Base-by-base conservation (phyloP, 1,140 invertebrate species). In the Hycleus cichorii region DNA sequence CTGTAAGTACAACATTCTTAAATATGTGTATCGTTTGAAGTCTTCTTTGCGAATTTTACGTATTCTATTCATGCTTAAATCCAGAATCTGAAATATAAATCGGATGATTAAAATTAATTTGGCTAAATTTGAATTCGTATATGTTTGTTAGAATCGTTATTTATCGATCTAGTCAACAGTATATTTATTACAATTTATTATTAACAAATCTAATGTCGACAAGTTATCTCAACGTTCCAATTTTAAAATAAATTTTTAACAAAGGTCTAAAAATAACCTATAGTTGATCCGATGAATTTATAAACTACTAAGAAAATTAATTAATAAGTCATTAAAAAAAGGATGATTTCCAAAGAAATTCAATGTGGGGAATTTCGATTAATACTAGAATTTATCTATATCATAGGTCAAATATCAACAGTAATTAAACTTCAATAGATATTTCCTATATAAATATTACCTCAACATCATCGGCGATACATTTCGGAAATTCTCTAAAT, bases 1-100 rank as follows among this genome's bases (percentile, higher is more conserved):
- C 53, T 76, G 74, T 62, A 84, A 74, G 68, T 83, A 81, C 55
- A 84, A 69, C 67, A 75, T 79, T 62, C 78, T 78, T 47, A 84
- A 67, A 62, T 77, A 77, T 9, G 75, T 72, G 62, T 83, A 83
- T 27, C 72, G 72, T 25, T 73, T 70, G 61, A 84, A 76, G 49
- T 81, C 81, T 59, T 75, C 69, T 51, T 71, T 71, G 58, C 71
- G 73, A 38, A 84, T 59, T 68, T 82, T 80, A 68, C 77, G 76
- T 56, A 84, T 77, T 70, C 80, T 78, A 71, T 84, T 84, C 59
- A 76, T 76, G 39, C 80, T 79, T 72, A 83, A 76, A 65, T 84
- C 81, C n/a, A 84, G 70, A 55, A 83, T 78, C 82, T 84, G 74
- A 38, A 77, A 76, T 48, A 32, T 43, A 58, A 27, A 26, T 47